Base-by-base conservation (phyloP, 2,797 vertebrate species). In the Ibycter americanus region DNA sequence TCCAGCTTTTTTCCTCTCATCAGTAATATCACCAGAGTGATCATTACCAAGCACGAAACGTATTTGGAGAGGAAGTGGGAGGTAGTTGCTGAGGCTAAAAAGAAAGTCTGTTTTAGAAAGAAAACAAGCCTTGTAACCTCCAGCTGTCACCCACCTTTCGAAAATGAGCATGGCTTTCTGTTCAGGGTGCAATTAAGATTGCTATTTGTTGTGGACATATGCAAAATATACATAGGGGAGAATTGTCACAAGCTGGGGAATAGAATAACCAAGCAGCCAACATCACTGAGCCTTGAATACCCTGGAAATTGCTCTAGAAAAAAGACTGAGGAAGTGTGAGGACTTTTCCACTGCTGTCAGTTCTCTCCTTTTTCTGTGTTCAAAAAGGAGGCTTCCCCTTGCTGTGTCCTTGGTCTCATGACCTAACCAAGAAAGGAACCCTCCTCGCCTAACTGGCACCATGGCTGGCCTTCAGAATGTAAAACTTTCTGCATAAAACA, bases 51-150 rank as follows among this genome's bases (percentile, higher is more conserved):
- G 31, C 27, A 58, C 71, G 66, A 65, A 84, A 52, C 0, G 1
- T 38, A 67, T 86, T 91, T 90, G 65, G 70, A 90, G 55, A 86
- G n/a, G 61, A 96, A 88, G 68, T 87, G 34, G 54, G 79, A 96
- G 73, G 62, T 61, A 85, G 67, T 32, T 91, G 56, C 66, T 90
- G 58, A 68, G 17, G 11, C 56, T 73, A 80, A 85, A 83, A 90
- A 15, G 32, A 89, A 95, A 74, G 40, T 59, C 52, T 44, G 27
- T 63, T 95, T 93, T 34, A 93, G 51, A 87, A 72, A 52, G 62
- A 83, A 91, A 90, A 81, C 38, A 90, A 93, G 27, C 17, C n/a
- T 31, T 42, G 10, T 34, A 11, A 29, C 74, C 59, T 79, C 77
- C 85, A 87, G 51, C 62, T 94, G 73, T 58, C 54, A 90, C 9